Evolutionary conservation across 2,797 vertebrate genomes (phyloP), one percentile per base, ranked within the genome.

Genomic region (Malurus splendens): DNA sequence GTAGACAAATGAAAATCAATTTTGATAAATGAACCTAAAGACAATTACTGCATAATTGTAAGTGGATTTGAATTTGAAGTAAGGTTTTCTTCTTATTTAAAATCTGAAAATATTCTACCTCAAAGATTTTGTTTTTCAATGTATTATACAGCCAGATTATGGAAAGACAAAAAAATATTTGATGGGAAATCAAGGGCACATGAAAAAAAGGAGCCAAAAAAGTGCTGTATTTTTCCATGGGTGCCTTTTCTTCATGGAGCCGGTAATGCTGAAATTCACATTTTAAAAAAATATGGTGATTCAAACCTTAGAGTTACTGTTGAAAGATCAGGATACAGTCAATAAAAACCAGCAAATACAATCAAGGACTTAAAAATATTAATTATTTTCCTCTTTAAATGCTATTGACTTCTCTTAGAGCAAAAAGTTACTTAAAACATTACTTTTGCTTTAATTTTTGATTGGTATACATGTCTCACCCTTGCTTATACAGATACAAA

Each of bases 401-500:
- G 30, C 8, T 10, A 38, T 30, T 25, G 57, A 12, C 7, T 22
- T 36, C 30, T 60, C 38, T 47, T 42, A 5, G 4, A 78, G 16
- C 10, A 77, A 68, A 77, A 61, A 23, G 4, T 5, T 20, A 45
- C 24, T 41, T 39, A n/a, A 54, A 82, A 30, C 5, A 8, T 48
- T 91, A 98, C 97, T 96, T 81, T 27, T 23, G 0, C 23, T 67
- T 70, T 74, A 18, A 51, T 17, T 84, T 72, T 79, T 77, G 22
- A 60, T 44, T 61, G 13, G 3, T 10, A 33, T 39, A 41, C 0
- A 0, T 36, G 14, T 38, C 16, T 66, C 24, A 38, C 10, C 15
- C 38, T 74, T 60, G 9, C 7, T 76, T 54, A 36, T 14, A 25
- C 14, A 70, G 25, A 50, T 13, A 25, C 8, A 57, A 42, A 80